A percentile compares a stretch with the other conserved stretches of the same genome.
phyloP scores from a whole-genome alignment of 1,140 invertebrate species.

The Magallana gigas region DNA sequence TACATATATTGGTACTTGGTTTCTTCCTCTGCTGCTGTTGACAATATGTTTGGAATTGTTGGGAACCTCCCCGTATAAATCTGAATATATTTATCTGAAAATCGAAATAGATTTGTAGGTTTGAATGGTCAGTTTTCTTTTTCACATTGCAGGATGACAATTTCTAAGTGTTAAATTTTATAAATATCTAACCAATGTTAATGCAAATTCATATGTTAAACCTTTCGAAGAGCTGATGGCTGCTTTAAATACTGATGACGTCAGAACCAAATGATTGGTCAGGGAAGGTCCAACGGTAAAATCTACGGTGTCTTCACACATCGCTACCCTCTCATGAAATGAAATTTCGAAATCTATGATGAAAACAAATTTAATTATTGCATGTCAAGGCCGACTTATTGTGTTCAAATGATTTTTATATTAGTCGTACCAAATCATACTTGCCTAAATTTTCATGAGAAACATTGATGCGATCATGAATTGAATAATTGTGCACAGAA shows the following conservation, averaged over 20 bases:
- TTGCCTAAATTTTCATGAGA: conserved; percentile 45
- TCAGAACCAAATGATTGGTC: conserved; percentile 31
- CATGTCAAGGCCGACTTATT: not conserved
- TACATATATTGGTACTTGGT: conserved; percentile 1
- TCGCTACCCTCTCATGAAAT: conserved; percentile 51
- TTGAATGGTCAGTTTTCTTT: too few species aligned
- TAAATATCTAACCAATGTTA: too few species aligned
- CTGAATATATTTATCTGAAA: conserved; percentile 47
- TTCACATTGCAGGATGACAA: too few species aligned
- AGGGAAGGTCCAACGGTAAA: conserved; percentile 33
- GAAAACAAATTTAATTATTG: not conserved
- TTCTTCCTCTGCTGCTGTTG: conserved; percentile 32
- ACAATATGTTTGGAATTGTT: conserved; percentile 42
- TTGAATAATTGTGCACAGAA: conserved; percentile 19
- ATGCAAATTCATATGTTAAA: not conserved
- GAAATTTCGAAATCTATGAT: conserved; percentile 53
- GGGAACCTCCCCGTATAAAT: conserved; percentile 47
- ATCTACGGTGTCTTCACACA: conserved; percentile 41
- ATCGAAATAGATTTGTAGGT: not conserved
- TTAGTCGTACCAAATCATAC: not conserved
- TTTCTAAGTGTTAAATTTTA: too few species aligned
- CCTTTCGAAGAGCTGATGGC: conserved; percentile 47
- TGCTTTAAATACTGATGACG: conserved; percentile 52
- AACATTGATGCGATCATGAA: conserved; percentile 42
- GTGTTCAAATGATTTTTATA: not conserved